Evolutionary conservation across 2,113 vertebrate species (phyloP), one percentile per base, ranked within the genome.

Genomic region (Hemicordylus capensis): DNA sequence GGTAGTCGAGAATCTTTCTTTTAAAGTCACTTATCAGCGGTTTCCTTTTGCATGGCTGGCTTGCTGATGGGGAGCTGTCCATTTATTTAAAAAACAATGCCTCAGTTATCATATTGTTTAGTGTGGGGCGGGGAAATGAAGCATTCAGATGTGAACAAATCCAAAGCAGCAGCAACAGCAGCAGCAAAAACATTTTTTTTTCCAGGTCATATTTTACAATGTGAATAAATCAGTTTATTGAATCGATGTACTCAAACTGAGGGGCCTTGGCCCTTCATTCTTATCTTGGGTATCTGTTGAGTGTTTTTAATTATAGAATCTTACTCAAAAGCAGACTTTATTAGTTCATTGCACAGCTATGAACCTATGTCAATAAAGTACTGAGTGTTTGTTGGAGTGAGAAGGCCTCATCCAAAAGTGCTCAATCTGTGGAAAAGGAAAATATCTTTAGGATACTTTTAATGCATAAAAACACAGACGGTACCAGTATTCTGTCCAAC

Each of bases 71-170:
- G 78, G 90, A 92, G 88, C 89, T 93, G 88, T 80, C 26, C 44
- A 0, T 90, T 94, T 96, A 89, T 96, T 96, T 96, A 89, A 92
- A 91, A 96, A 96, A 96, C 92, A 94, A 93, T 83, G 74, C 85
- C 86, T 85, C 79, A 89, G 88, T 95, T 96, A 95, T 93, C 87
- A 0, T 86, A 78, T 15, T 93, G 89, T 91, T 95, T 93, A 86
- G 84, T 89, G 77, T 74, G 42, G 88, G 87, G 80, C 78, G 81
- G 84, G 89, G 93, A 93, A 90, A 90, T 20, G 3, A 75, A 82
- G 82, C 86, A 80, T 88, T 80, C 48, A 56, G 81, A 84, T 80
- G 14, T 75, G 44, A 34, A 63, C 51, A 61, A 88, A 90, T 78
- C 64, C 48, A 0, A 0, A 76, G 58, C 89, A 42, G 15, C 39